Percentiles rank a stretch among this genome's conserved stretches.
Evolutionary conservation across 2,113 vertebrate species (phyloP).

Genomic region (Galeopterus variegatus): DNA sequence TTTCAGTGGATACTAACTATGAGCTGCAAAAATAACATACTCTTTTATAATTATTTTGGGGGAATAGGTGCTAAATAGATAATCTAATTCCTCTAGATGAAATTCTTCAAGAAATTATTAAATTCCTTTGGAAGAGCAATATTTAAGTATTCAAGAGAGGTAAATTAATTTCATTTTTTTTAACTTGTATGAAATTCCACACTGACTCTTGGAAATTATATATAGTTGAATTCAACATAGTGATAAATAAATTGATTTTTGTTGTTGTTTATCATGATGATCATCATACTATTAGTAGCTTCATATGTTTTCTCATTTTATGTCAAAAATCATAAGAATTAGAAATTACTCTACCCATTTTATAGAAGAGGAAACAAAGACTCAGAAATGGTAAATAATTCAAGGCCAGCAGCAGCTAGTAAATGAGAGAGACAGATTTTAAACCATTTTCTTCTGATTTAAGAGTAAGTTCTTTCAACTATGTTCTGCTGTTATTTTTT

Average conservation of each 20-base stretch:
- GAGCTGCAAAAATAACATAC: neutral
- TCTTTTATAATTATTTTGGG: constrained; percentile 32
- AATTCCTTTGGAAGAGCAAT: neutral
- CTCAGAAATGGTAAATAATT: constrained; percentile 5
- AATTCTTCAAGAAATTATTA: neutral
- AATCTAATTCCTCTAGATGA: neutral
- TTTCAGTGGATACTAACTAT: neutral
- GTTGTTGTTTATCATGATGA: neutral
- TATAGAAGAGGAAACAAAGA: neutral
- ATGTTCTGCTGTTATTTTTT: neutral
- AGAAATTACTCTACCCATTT: neutral
- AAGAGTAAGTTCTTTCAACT: neutral
- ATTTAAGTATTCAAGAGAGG: neutral
- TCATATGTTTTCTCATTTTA: neutral
- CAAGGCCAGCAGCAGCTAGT: neutral
- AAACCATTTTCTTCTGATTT: constrained; percentile 16
- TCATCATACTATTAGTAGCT: neutral
- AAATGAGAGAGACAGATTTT: neutral
- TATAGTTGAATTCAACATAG: neutral
- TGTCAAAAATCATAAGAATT: neutral
- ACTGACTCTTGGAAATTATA: neutral
- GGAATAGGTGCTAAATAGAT: neutral
- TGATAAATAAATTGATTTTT: neutral
- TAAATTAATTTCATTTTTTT: constrained; percentile 5
- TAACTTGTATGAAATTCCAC: neutral